Evolutionary conservation across 1,140 invertebrate genomes (phyloP).

Genomic region (Microplitis mediator): DNA sequence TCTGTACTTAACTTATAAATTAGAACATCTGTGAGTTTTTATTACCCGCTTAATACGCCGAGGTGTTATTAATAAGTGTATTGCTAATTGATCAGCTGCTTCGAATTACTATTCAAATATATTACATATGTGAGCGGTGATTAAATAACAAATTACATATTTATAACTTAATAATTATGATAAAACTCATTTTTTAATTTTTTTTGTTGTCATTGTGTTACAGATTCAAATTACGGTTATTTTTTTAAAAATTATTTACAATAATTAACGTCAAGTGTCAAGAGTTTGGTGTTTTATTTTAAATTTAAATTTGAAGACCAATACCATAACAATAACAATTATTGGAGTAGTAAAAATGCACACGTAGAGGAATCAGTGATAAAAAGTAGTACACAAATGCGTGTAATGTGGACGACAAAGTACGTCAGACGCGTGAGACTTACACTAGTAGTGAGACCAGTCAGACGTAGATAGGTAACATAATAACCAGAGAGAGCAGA

Average conservation of each 20-base stretch:
- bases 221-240: too few species aligned
- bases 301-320: too few species aligned
- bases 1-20: too few species aligned
- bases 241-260: too few species aligned
- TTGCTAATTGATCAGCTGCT: constrained; percentile 10
- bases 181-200: not conserved
- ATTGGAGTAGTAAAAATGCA: too few species aligned
- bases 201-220: too few species aligned
- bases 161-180: not conserved
- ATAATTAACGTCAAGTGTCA: too few species aligned
- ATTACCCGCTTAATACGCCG: not conserved
- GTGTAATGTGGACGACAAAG: constrained; percentile 3
- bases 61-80: not conserved
- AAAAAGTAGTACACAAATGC: constrained; percentile 19
- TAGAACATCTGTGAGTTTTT: not conserved
- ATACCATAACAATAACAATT: not conserved
- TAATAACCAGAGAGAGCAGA: constrained; percentile 50
- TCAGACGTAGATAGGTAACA: constrained; percentile 21
- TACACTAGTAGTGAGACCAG: constrained; percentile 3
- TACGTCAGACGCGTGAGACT: constrained; percentile 16
- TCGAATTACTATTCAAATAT: not conserved
- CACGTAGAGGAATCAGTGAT: not conserved
- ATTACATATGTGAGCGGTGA: not conserved
- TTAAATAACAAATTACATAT: not conserved
- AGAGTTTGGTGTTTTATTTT: too few species aligned